Evolutionary conservation across 2,888 invertebrate genomes (phyloP).

Genomic region (Protophormia terraenovae): DNA sequence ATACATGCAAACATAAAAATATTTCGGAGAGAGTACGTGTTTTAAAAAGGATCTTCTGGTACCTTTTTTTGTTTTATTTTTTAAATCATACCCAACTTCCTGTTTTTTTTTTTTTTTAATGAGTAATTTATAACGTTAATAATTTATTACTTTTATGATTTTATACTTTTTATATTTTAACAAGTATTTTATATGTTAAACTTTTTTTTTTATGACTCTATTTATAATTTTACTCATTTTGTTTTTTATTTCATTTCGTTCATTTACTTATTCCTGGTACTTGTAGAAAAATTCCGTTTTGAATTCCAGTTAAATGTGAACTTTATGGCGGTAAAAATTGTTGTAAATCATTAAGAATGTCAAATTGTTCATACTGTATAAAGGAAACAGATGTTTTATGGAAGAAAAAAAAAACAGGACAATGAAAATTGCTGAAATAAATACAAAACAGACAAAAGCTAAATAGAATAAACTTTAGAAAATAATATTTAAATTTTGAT

Average conservation of each 20-base stretch:
- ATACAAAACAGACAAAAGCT: not conserved
- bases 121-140: constrained; percentile 64
- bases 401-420: not conserved
- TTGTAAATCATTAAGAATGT: constrained; percentile 62
- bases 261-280: constrained; percentile 21
- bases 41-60: constrained; percentile 30
- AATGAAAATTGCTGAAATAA: not conserved
- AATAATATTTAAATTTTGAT: not conserved
- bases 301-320: constrained; percentile 32
- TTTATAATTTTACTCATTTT: not conserved
- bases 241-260: not conserved
- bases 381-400: constrained; percentile 58
- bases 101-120: constrained; percentile 55
- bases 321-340: constrained; percentile 33
- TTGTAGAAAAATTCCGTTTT: constrained; percentile 27
- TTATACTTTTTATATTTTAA: constrained; percentile 30
- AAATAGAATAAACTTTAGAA: not conserved
- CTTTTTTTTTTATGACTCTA: constrained; percentile 45
- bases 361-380: constrained; percentile 40
- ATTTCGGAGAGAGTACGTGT: constrained; percentile 27
- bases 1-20: not conserved
- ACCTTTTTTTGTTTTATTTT: not conserved
- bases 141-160: constrained; percentile 66
- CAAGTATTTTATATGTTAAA: constrained; percentile 30
- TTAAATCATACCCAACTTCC: constrained; percentile 15